Base-by-base conservation (phyloP, 2,797 vertebrate genomes). In the Epinephelus awoara region DNA sequence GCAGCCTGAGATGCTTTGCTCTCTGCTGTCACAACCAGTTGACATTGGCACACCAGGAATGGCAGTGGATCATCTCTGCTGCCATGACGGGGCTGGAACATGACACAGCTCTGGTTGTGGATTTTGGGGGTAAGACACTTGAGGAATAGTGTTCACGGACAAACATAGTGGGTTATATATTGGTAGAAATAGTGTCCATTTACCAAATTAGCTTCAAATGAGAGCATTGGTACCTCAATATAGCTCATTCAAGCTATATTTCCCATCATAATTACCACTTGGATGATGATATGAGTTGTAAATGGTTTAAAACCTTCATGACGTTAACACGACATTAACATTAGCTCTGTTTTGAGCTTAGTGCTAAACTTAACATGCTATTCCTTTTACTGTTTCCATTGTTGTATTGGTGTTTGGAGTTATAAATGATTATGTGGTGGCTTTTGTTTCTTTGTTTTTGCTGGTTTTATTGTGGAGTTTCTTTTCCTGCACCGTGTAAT, bases 381-480 rank as follows among this genome's bases (percentile, higher is more conserved):
- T 49, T 58, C 42, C 6, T 46, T 34, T 61, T 10, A 14, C 23
- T 49, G 59, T 47, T 62, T 47, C 44, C 29, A 27, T 58, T 67
- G 15, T 56, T 68, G 58, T 75, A 25, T 61, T 70, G 52, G n/a
- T 67, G 58, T 61, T 38, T 6, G 49, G 42, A 51, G 15, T 67
- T 15, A 25, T 58, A 40, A 68, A 46, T 68, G 42, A 65, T 64
- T 14, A 9, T 71, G 67, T 49, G 52, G 67, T 52, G 3, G 57
- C 56, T 75, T 40, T 72, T 55, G 21, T 67, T 67, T 66, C 50
- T 67, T 23, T 80, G 50, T 65, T 56, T 57, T 50, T 0, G 1
- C 58, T 38, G 10, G 10, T 77, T 15, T 38, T 29, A 5, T 66
- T 67, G 52, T 65, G 23, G 19, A 46, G 14, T 44, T 65, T 21